Evolutionary conservation across 2,113 vertebrate genomes (phyloP), one percentile per base, ranked within the genome.

Genomic region (Carassius gibelio): DNA sequence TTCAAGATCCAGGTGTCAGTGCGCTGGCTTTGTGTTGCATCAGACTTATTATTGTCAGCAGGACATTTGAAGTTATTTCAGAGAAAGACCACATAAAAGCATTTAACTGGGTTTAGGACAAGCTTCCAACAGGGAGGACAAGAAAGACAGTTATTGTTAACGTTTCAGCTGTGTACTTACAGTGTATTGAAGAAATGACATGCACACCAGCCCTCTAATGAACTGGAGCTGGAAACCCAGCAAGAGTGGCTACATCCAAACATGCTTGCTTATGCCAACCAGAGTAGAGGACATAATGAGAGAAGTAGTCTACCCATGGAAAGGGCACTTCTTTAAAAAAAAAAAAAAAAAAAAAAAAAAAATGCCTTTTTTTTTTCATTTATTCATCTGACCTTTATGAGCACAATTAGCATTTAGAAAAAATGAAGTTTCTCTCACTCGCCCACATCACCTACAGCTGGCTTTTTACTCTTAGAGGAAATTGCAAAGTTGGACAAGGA

Each of bases 391-490:
- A 96, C 95, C 93, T 96, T 96, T 94, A 94, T 88, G 88, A 42
- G 89, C 93, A 94, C 94, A 95, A 94, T 96, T 96, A 96, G 96
- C 95, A 96, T 96, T 96, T 96, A 55, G 94, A 94, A 94, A 90
- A 94, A 95, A 95, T 86, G 91, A 93, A 92, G 90, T 91, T 93
- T 93, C 74, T 82, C 89, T 88, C 84, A 84, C 83, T 90, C 91
- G 86, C 86, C 86, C 87, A 59, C 85, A 87, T 91, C 86, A 90
- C 88, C 90, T 89, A 88, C 86, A 92, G 68, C 42, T n/a, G 36
- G 52, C 19, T 64, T 82, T 77, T 75, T 83, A 84, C 34, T 75
- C 30, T 26, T 45, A 80, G n/a, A 85, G 48, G 75, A 82, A 85
- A 87, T 85, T 88, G 75, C 55, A 78, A 71, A 84, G 82, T 88